These are phyloP conservation scores for Peromyscus maniculatus DNA, from an alignment of 2,113 vertebrate genomes.

Conservation along the genomic window DNA sequence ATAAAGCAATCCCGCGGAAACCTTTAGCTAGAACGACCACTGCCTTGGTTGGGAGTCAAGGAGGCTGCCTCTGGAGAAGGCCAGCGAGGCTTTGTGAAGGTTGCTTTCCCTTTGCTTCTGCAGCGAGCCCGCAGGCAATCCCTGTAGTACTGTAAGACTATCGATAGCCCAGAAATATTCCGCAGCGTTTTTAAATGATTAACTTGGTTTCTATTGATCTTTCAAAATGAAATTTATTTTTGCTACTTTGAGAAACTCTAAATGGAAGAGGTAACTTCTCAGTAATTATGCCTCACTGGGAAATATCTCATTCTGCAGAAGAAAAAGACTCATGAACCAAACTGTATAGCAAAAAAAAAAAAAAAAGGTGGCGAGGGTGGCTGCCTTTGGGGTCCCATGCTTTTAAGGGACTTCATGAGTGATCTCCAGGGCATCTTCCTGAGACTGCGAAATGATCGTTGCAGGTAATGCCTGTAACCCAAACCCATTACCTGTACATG, in stretches of 20 bases:
- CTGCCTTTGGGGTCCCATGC: background rate
- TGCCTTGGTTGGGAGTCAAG: background rate
- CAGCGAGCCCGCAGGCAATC: conserved; percentile 16
- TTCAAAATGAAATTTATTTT: conserved; percentile 75
- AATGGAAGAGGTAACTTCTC: conserved; percentile 72
- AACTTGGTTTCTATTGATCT: conserved; percentile 66
- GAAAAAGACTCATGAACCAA: conserved; percentile 17
- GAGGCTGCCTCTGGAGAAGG: conserved; percentile 35
- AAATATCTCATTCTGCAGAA: background rate
- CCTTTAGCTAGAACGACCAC: background rate
- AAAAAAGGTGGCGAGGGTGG: rapidly evolving
- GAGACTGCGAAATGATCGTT: background rate
- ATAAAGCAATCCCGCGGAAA: conserved; percentile 20
- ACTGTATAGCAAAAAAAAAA: rapidly evolving
- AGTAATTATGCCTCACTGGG: conserved; percentile 63
- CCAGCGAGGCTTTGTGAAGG: background rate
- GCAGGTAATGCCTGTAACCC: background rate
- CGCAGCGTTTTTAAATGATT: conserved; percentile 61
- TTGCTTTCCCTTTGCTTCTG: conserved; percentile 54
- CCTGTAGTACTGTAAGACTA: background rate
- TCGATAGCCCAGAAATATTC: conserved; percentile 46
- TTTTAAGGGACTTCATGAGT: background rate
- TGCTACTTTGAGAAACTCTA: conserved; percentile 66
- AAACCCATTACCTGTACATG: conserved; percentile 31
- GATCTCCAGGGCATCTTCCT: background rate